Conservation (phyloP, 2,888 invertebrate species). For the Melitaea athalia region DNA sequence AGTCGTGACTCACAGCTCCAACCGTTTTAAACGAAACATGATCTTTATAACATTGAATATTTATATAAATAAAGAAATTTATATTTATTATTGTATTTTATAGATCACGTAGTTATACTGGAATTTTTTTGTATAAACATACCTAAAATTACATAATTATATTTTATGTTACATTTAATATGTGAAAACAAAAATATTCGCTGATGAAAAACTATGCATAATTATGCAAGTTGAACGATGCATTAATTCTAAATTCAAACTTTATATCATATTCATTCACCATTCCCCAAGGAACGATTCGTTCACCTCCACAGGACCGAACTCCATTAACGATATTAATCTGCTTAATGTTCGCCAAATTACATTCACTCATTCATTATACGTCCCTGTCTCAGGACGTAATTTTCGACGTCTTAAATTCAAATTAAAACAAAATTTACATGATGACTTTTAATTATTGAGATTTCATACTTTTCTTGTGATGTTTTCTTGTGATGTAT, state of each 20-base stretch:
- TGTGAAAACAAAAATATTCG: background rate
- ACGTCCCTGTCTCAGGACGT: constrained; percentile 30
- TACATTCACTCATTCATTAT: constrained; percentile 41
- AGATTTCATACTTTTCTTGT: constrained; percentile 34
- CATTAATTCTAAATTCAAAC: constrained; percentile 20
- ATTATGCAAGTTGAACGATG: background rate
- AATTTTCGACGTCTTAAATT: constrained; percentile 49
- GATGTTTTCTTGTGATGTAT: constrained; percentile 34
- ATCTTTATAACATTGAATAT: no score
- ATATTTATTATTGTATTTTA: no score
- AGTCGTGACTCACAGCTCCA: no score
- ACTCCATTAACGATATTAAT: constrained; percentile 53
- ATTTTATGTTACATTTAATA: no score
- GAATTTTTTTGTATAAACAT: no score
- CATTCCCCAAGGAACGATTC: constrained; percentile 45
- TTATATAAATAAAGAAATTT: no score
- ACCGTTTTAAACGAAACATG: no score
- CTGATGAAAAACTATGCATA: background rate
- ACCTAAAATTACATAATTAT: no score
- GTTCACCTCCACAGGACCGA: constrained; percentile 43
- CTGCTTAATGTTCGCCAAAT: constrained; percentile 49
- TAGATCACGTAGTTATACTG: no score
- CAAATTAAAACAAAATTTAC: constrained; percentile 50
- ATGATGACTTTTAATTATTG: constrained; percentile 51
- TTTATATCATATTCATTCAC: constrained; percentile 21